Evolutionary conservation across 2,113 vertebrate species (phyloP).

Genomic region (Solenodon paradoxus): DNA sequence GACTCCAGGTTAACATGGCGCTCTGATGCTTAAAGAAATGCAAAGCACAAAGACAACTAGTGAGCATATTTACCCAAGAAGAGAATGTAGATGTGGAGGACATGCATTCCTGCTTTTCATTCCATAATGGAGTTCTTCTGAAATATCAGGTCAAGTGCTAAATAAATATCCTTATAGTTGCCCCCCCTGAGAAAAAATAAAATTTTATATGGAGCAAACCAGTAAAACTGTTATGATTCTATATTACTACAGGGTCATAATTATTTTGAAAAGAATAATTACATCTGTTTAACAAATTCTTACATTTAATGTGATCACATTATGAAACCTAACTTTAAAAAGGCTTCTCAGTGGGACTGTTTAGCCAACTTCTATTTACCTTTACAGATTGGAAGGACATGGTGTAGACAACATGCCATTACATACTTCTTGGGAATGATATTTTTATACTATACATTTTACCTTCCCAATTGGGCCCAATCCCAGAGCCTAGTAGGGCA

Average conservation of each 20-base stretch:
- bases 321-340: slow-evolving; percentile 22
- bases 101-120: not conserved
- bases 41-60: not conserved
- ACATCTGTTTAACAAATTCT: not conserved
- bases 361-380: not conserved
- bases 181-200: not conserved
- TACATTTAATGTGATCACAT: not conserved
- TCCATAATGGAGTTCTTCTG: not conserved
- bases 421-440: not conserved
- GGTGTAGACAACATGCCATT: not conserved
- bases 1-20: too few species aligned
- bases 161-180: not conserved
- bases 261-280: slow-evolving; percentile 36
- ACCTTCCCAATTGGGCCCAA: not conserved
- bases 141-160: not conserved
- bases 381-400: not conserved
- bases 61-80: not conserved
- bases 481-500: not conserved
- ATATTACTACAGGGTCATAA: not conserved
- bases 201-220: slow-evolving; percentile 1
- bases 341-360: not conserved
- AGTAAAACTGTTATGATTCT: slow-evolving; percentile 11
- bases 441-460: slow-evolving; percentile 2
- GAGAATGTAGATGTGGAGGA: not conserved
- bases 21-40: too few species aligned